phyloP scores from a whole-genome alignment of 2,888 invertebrate species.

The Endotricha flammealis region DNA sequence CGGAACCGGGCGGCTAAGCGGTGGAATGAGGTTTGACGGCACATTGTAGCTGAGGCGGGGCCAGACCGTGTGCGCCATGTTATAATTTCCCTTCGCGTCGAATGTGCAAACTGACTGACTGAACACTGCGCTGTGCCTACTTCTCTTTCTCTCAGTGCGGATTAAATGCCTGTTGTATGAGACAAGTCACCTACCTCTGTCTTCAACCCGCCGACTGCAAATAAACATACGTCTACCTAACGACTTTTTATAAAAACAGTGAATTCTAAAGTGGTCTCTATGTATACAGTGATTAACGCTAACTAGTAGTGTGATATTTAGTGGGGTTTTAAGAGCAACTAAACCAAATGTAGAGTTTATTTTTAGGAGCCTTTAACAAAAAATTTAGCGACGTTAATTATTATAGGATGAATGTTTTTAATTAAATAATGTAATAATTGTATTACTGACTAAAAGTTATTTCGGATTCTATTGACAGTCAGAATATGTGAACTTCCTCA shows the following conservation, averaged over 20 bases:
- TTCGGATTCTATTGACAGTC: too few relatives aligned
- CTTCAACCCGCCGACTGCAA: conserved; percentile 6
- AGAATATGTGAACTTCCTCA: too few relatives aligned
- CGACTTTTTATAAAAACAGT: conserved; percentile 8
- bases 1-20: conserved; percentile 75
- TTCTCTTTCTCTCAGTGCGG: conserved; percentile 66
- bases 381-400: neutral
- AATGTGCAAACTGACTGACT: conserved; percentile 70
- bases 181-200: conserved; percentile 27
- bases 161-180: conserved; percentile 44
- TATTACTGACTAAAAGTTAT: too few relatives aligned
- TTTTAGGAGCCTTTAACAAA: neutral
- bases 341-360: too few relatives aligned
- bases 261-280: neutral
- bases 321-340: too few relatives aligned
- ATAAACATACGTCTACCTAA: conserved; percentile 3
- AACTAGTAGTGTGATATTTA: too few relatives aligned
- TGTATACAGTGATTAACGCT: conserved; percentile 11
- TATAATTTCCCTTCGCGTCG: conserved; percentile 76
- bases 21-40: conserved; percentile 78
- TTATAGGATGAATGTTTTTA: neutral
- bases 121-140: conserved; percentile 61
- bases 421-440: too few relatives aligned
- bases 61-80: conserved; percentile 75
- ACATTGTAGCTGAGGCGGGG: conserved; percentile 75